These are phyloP conservation scores for Dorcus hopei DNA, from an alignment of 2,888 invertebrate genomes.

Conservation along the genomic window DNA sequence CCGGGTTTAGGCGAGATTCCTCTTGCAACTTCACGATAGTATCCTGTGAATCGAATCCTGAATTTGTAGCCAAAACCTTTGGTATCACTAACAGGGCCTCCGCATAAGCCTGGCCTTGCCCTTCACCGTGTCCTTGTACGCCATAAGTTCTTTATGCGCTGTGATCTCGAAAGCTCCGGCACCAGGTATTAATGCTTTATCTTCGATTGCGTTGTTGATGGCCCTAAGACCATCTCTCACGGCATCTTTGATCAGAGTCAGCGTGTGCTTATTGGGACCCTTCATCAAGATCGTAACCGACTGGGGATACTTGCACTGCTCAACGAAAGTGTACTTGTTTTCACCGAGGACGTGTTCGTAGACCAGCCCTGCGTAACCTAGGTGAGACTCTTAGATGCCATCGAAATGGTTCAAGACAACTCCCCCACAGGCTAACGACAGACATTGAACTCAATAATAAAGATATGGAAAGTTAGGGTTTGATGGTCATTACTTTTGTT, in stretches of 20 bases:
- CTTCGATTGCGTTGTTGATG: slow-evolving; percentile 96
- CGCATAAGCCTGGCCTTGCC: slow-evolving; percentile 92
- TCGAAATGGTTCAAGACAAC: slow-evolving; percentile 93
- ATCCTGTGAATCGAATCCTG: slow-evolving; percentile 95
- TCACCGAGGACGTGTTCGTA: slow-evolving; percentile 98
- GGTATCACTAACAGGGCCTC: slow-evolving; percentile 93
- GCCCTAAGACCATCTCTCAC: slow-evolving; percentile 94
- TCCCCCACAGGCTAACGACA: slow-evolving; percentile 94
- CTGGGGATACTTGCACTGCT: slow-evolving; percentile 90
- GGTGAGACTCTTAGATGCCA: slow-evolving; percentile 69
- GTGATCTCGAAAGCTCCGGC: slow-evolving; percentile 92
- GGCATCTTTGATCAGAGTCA: slow-evolving; percentile 95
- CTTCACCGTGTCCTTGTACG: slow-evolving; percentile 81
- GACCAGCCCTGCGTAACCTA: slow-evolving; percentile 92
- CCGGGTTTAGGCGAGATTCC: slow-evolving; percentile 70
- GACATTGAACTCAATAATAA: slow-evolving; percentile 55
- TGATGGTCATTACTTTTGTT: no score
- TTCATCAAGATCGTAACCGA: slow-evolving; percentile 96
- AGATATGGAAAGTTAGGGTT: no score
- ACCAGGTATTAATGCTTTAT: slow-evolving; percentile 79
- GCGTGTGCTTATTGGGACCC: slow-evolving; percentile 94
- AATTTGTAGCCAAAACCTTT: slow-evolving; percentile 88
- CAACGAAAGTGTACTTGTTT: slow-evolving; percentile 96
- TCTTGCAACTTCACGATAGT: slow-evolving; percentile 93
- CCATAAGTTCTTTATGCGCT: slow-evolving; percentile 75